A percentile compares a stretch with the other conserved stretches of the same genome.
Conservation (phyloP, 2,888 invertebrate genomes). For the Odontocerum albicorne region DNA sequence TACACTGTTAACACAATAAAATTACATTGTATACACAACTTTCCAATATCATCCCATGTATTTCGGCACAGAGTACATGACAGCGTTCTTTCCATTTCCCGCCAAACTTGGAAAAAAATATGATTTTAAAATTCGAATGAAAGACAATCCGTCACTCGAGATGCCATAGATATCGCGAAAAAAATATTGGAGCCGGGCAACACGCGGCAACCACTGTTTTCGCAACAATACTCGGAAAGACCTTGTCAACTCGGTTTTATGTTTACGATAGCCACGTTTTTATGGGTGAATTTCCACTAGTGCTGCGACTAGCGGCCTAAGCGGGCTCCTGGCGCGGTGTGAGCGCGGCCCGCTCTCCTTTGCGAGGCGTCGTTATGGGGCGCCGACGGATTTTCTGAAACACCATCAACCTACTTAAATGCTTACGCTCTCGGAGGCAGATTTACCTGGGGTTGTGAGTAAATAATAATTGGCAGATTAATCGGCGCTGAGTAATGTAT, state of each 20-base stretch:
- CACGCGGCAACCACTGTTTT: neutral
- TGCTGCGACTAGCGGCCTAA: conserved; percentile 11
- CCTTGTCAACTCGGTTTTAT: neutral
- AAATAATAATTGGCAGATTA: conserved; percentile 21
- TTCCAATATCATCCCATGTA: conserved; percentile 10
- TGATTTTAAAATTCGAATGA: conserved; percentile 3
- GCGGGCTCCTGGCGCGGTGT: conserved; percentile 16
- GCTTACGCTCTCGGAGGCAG: conserved; percentile 7
- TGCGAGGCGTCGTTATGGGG: conserved; percentile 24
- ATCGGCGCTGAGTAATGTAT: conserved; percentile 1
- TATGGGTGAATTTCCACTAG: too few species aligned
- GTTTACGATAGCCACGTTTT: conserved; percentile 1
- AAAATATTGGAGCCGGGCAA: neutral
- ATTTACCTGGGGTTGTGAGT: conserved; percentile 4
- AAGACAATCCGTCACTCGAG: neutral
- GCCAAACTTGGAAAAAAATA: conserved; percentile 3
- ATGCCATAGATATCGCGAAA: conserved; percentile 1
- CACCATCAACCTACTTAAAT: conserved; percentile 29
- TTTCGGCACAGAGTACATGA: conserved; percentile 4
- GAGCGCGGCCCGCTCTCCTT: conserved; percentile 1
- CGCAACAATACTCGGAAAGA: neutral
- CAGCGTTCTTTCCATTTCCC: conserved; percentile 16
- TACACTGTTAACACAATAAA: conserved; percentile 9
- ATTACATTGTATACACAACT: conserved; percentile 13
- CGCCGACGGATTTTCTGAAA: conserved; percentile 17